Evolutionary conservation across 2,888 invertebrate genomes (phyloP).

Genomic region (Nemotelus pantherinus): DNA sequence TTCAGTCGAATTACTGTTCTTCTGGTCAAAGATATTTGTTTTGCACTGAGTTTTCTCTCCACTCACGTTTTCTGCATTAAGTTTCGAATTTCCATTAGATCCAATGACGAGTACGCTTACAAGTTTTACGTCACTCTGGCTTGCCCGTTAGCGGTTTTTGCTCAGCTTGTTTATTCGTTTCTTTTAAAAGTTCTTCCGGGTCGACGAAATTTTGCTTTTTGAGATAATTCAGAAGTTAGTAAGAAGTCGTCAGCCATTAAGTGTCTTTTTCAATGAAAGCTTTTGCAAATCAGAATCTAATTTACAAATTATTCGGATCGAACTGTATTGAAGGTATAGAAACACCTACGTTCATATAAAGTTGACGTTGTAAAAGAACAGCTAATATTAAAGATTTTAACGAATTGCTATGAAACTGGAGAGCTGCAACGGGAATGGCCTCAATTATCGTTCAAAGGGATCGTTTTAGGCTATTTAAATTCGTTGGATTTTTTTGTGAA

Average conservation of each 20-base stretch:
- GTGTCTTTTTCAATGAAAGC: background rate
- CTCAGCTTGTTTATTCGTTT: background rate
- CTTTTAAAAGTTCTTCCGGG: slow-evolving; percentile 18
- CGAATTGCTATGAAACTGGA: too few species aligned
- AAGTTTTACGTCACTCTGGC: slow-evolving; percentile 9
- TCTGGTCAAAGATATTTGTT: background rate
- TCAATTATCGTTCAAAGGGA: too few species aligned
- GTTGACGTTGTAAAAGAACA: too few species aligned
- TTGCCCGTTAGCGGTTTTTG: background rate
- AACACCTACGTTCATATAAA: too few species aligned
- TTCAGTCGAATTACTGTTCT: background rate
- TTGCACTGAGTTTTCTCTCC: background rate
- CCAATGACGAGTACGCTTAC: slow-evolving; percentile 26
- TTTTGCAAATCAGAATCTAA: slow-evolving; percentile 15
- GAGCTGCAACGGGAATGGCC: too few species aligned
- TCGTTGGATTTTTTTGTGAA: too few species aligned
- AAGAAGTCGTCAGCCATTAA: background rate
- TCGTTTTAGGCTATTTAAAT: too few species aligned
- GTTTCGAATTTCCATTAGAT: slow-evolving; percentile 37
- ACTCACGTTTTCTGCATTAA: background rate
- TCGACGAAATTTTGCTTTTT: slow-evolving; percentile 1
- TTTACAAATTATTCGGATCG: background rate
- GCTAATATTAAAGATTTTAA: too few species aligned
- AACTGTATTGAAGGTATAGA: too few species aligned
- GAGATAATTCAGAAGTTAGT: slow-evolving; percentile 20